Conservation (phyloP, 2,113 vertebrate genomes). For the Rousettus leschenaultii region DNA sequence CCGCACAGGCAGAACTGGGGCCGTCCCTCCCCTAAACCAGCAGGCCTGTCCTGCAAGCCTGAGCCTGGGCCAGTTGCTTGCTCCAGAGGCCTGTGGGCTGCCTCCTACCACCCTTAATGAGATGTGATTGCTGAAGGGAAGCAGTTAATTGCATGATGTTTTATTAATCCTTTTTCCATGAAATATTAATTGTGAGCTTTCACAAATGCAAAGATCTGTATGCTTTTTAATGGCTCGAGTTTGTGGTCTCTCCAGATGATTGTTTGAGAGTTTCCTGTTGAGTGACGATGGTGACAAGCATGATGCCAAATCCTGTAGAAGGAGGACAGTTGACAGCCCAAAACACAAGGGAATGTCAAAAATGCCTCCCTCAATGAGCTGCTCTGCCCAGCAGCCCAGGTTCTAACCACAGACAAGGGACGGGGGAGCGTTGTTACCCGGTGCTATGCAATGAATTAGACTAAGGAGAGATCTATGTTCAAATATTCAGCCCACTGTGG, state of each 20-base stretch:
- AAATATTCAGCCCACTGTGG: background rate
- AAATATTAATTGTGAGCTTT: slow-evolving; percentile 79
- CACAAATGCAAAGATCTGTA: slow-evolving; percentile 52
- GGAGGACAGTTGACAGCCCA: background rate
- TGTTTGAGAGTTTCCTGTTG: slow-evolving; percentile 8
- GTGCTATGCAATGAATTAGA: too few relatives aligned
- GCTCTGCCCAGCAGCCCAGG: background rate
- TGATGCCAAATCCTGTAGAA: background rate
- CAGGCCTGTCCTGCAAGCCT: background rate
- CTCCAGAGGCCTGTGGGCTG: background rate
- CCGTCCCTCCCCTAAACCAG: background rate
- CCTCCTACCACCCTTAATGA: slow-evolving; percentile 71
- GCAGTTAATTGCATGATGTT: slow-evolving; percentile 79
- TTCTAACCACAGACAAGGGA: background rate
- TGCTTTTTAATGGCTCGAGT: slow-evolving; percentile 26
- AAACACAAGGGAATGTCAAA: background rate
- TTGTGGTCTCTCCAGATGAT: slow-evolving; percentile 55
- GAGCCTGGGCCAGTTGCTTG: background rate
- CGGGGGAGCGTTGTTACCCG: background rate
- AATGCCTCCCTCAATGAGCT: background rate
- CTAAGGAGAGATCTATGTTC: background rate
- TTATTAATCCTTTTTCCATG: slow-evolving; percentile 80
- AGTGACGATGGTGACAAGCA: background rate
- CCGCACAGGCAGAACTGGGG: background rate
- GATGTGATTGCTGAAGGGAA: slow-evolving; percentile 74